Conservation (phyloP, 1,140 invertebrate species). For the Drosophila grimshawi region DNA sequence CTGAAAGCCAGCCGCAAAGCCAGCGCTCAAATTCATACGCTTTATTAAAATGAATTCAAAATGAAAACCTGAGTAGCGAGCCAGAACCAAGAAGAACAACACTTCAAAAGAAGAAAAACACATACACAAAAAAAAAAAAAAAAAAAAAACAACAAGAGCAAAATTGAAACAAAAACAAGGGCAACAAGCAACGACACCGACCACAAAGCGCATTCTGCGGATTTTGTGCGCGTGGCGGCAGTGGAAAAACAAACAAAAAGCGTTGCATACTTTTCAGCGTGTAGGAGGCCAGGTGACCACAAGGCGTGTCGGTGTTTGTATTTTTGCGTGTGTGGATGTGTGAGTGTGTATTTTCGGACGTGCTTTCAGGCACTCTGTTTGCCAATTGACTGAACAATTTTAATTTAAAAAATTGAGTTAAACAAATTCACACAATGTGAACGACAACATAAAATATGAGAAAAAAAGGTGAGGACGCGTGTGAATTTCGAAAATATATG, state of each 20-base stretch:
- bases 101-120: conserved; percentile 3
- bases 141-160: conserved; percentile 3
- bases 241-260: conserved; percentile 43
- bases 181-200: conserved; percentile 13
- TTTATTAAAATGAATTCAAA: conserved; percentile 80
- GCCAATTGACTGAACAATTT: conserved; percentile 68
- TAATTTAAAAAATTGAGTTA: conserved; percentile 69
- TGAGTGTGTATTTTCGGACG: conserved; percentile 36
- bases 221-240: conserved; percentile 24
- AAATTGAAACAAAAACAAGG: conserved; percentile 25
- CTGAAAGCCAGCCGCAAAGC: conserved; percentile 66
- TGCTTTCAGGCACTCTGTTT: conserved; percentile 38
- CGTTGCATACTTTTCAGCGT: conserved; percentile 56
- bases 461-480: conserved; percentile 5
- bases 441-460: not conserved
- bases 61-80: conserved; percentile 35
- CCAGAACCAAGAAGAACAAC: not conserved
- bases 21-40: conserved; percentile 71
- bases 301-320: conserved; percentile 42
- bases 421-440: conserved; percentile 25
- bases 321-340: conserved; percentile 8
- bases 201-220: conserved; percentile 68
- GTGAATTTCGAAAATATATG: not conserved
- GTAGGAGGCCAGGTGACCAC: conserved; percentile 57
- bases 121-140: not conserved